phyloP scores from a whole-genome alignment of 2,797 vertebrate species.

The Alauda arvensis region DNA sequence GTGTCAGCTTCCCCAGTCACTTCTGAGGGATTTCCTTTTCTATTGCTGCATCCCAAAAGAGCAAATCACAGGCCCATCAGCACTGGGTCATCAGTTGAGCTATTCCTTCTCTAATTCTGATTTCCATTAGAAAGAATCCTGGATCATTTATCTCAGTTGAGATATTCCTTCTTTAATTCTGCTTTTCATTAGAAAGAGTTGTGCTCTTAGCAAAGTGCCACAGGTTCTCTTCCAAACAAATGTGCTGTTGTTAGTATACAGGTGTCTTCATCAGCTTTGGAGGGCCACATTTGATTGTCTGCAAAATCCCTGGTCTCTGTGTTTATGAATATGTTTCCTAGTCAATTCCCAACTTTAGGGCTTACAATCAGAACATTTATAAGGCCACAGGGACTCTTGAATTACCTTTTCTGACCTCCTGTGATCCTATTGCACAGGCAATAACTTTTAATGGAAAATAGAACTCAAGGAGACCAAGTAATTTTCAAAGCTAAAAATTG shows the following conservation, averaged over 20 bases:
- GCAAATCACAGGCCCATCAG: not conserved
- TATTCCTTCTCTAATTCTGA: constrained; percentile 7
- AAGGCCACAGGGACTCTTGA: not conserved
- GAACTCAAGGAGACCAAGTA: not conserved
- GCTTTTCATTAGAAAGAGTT: constrained; percentile 22
- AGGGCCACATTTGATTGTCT: not conserved
- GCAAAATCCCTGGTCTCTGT: not conserved
- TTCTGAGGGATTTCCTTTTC: not conserved
- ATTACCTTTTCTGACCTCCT: not conserved
- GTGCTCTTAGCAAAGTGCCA: not conserved
- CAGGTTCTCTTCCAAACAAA: not conserved
- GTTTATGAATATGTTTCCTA: not conserved
- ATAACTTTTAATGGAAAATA: not conserved
- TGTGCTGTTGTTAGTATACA: not conserved
- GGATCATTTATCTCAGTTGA: not conserved
- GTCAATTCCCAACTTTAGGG: not conserved
- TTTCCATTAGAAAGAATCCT: constrained; percentile 17
- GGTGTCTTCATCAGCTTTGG: not conserved
- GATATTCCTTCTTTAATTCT: constrained; percentile 2
- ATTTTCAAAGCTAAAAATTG: not conserved
- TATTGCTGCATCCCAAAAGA: not conserved
- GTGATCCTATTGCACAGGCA: not conserved
- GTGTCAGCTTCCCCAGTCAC: not conserved
- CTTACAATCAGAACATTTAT: not conserved
- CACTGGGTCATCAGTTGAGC: not conserved